Evolutionary conservation across 2,888 invertebrate genomes (phyloP).

Genomic region (Agonopterix alstromeriana): DNA sequence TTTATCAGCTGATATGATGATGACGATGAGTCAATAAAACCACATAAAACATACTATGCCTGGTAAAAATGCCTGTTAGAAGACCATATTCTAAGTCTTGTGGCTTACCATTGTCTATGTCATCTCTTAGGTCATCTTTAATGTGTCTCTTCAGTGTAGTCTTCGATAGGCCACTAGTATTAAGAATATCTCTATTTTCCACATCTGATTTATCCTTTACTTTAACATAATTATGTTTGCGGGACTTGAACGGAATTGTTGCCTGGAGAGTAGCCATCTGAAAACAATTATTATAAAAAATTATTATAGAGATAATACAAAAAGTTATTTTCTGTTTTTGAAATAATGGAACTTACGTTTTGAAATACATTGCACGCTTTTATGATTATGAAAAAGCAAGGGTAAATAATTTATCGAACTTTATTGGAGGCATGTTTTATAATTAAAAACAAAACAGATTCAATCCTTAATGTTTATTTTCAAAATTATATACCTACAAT

Average conservation of each 20-base stretch:
- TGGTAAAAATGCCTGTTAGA: too few species aligned
- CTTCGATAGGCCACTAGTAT: constrained; percentile 20
- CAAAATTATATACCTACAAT: not conserved
- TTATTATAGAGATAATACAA: too few species aligned
- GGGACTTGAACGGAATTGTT: constrained; percentile 64
- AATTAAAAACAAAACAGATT: not conserved
- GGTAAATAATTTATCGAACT: too few species aligned
- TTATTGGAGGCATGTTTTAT: not conserved
- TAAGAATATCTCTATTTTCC: constrained; percentile 44
- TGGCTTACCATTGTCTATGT: not conserved
- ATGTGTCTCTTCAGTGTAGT: constrained; percentile 26
- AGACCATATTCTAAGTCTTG: too few species aligned
- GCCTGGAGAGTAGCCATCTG: constrained; percentile 67
- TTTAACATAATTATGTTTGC: constrained; percentile 46
- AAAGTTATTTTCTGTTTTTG: too few species aligned
- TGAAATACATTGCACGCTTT: too few species aligned
- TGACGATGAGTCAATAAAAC: too few species aligned
- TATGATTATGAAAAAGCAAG: too few species aligned
- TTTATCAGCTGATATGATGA: too few species aligned
- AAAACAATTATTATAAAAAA: constrained; percentile 11
- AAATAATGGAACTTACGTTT: too few species aligned
- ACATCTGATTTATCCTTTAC: constrained; percentile 26
- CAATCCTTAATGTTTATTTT: not conserved
- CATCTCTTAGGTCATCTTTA: constrained; percentile 10
- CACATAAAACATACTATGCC: too few species aligned